Evolutionary conservation across 2,113 vertebrate genomes (phyloP), one percentile per base, ranked within the genome.

Genomic region (Synodontis membranacea): DNA sequence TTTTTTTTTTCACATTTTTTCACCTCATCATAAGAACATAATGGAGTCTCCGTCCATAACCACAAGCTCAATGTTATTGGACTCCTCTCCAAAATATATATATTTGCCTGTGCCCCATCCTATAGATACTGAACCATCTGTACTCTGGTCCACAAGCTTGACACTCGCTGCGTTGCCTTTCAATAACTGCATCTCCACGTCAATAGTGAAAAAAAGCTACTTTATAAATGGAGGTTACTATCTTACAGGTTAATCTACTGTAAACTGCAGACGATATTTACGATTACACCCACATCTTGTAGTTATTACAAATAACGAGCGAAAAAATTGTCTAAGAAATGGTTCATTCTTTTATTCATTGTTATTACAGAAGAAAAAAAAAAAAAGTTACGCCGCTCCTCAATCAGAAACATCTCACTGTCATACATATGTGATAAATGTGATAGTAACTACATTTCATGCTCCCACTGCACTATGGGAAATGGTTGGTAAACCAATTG

Each of bases 401-500:
- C 44, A 8, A 72, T 42, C 42, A 76, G 28, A 50, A 50, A 12
- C 25, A 19, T 8, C 48, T 54, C 7, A 39, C 10, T 39, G 50
- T 54, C 48, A 23, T 39, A 5, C 19, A 80, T 56, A 12, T 14
- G 52, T 80, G 78, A 80, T 58, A 58, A 42, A 58, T 42, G 21
- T 37, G 21, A 3, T 7, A 23, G 50, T 5, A 9, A 17, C 19
- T 23, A 19, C 75, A 52, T 31, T 58, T 58, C 19, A 80, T 80
- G 52, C 21, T 39, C 48, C 54, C 19, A 79, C 10, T 54, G 21
- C 37, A 31, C 58, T 31, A 31, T 21, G 25, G 4, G 60, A 64
- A 64, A 82, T 64, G 46, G 60, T 48, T 82, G 56, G 80, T 64
- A 64, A 82, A 44, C 80, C 80, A 64, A 82, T 62, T 64, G 37